These are phyloP conservation scores for Anaspis maculata DNA, from an alignment of 2,888 invertebrate species.

Conservation along the genomic window DNA sequence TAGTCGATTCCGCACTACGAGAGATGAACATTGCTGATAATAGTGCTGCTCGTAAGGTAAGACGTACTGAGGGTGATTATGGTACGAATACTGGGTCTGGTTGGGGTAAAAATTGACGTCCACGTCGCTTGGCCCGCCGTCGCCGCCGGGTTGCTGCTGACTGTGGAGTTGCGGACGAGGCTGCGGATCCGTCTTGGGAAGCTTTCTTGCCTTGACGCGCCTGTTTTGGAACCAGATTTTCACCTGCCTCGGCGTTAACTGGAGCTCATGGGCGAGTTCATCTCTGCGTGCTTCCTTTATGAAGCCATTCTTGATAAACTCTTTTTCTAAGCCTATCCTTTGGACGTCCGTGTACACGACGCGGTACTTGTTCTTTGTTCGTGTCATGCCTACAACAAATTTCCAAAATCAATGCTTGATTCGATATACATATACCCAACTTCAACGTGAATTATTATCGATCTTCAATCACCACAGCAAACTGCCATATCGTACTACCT, in stretches of 20 bases:
- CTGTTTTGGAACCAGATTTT: conserved; percentile 75
- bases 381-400: conserved; percentile 80
- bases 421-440: no score
- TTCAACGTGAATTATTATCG: no score
- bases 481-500: no score
- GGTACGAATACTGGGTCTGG: not conserved
- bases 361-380: conserved; percentile 96
- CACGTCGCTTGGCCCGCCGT: no score
- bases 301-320: conserved; percentile 88
- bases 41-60: not conserved
- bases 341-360: conserved; percentile 96
- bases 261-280: conserved; percentile 75
- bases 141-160: no score
- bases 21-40: not conserved
- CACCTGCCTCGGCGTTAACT: conserved; percentile 84
- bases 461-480: no score
- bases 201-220: conserved; percentile 87
- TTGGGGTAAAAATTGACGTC: not conserved
- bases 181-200: no score
- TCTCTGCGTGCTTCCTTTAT: conserved; percentile 91
- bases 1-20: no score
- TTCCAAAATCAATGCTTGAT: no score
- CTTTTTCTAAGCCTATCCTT: conserved; percentile 90
- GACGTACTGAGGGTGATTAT: not conserved
- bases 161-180: no score